phyloP scores from a whole-genome alignment of 2,888 invertebrate species.

The Neoitamus cyanurus region DNA sequence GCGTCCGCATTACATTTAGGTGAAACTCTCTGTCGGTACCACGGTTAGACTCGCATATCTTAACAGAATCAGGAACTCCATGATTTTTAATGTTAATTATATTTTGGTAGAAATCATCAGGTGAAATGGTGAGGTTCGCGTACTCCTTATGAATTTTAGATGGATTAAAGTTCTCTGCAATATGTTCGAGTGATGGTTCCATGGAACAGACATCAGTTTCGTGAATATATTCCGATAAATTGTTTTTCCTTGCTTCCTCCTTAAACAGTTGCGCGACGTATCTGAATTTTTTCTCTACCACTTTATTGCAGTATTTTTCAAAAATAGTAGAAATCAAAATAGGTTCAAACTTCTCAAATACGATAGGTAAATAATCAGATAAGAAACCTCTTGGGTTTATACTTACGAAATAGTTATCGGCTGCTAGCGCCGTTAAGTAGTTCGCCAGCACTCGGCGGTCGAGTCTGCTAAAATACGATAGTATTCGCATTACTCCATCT shows the following conservation, averaged over 20 bases:
- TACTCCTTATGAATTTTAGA: not conserved
- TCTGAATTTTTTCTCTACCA: not conserved
- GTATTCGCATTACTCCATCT: too few species aligned
- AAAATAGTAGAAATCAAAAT: not conserved
- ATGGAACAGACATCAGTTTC: not conserved
- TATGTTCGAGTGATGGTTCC: not conserved
- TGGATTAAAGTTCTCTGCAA: not conserved
- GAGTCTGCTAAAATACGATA: not conserved
- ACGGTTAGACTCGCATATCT: not conserved
- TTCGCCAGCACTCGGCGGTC: not conserved
- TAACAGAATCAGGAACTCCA: not conserved
- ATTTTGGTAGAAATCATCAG: constrained; percentile 18
- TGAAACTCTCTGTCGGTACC: not conserved
- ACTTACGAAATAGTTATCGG: not conserved
- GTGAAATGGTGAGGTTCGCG: not conserved
- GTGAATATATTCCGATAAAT: not conserved
- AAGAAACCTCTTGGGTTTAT: too few species aligned
- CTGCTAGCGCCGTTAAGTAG: not conserved
- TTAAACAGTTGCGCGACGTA: not conserved
- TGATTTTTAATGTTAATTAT: not conserved
- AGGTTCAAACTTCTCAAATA: too few species aligned
- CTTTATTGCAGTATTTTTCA: not conserved
- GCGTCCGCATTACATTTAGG: not conserved
- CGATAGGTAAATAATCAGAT: too few species aligned
- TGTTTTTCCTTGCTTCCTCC: not conserved